Percentiles rank a stretch among this genome's conserved stretches.
phyloP scores from a whole-genome alignment of 2,888 invertebrate species.

The Sepioteuthis lessoniana region DNA sequence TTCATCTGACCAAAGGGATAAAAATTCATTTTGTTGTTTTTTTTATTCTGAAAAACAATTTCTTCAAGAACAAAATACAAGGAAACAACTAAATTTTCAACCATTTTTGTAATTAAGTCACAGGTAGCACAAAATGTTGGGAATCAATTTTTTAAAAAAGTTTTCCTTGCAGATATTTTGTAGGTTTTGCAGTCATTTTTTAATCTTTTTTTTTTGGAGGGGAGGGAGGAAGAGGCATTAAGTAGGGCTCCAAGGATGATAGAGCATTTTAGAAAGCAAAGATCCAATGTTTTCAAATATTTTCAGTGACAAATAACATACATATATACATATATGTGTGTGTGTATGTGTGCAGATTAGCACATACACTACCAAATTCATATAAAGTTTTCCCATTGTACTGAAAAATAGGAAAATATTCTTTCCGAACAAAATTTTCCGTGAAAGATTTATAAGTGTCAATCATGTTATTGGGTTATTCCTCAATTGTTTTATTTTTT shows the following conservation, averaged over 20 bases:
- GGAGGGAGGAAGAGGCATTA: too few relatives aligned
- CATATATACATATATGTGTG: too few relatives aligned
- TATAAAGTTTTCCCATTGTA: not conserved
- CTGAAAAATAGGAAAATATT: not conserved
- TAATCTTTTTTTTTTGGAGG: not conserved
- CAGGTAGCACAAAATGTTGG: not conserved
- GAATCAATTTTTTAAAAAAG: not conserved
- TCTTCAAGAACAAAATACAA: not conserved
- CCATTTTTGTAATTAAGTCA: not conserved
- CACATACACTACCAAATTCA: not conserved
- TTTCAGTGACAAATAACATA: not conserved
- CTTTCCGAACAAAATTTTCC: not conserved
- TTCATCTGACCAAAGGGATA: constrained; percentile 16
- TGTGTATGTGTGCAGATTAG: not conserved
- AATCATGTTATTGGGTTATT: not conserved
- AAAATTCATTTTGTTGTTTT: not conserved
- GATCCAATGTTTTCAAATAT: not conserved
- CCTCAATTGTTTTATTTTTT: not conserved
- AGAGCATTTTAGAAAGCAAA: not conserved
- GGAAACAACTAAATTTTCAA: not conserved
- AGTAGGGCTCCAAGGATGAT: not conserved
- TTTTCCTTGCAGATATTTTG: not conserved
- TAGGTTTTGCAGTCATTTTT: not conserved
- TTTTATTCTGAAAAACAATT: not conserved
- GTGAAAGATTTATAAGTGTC: not conserved